Evolutionary conservation across 2,888 invertebrate species (phyloP).

Genomic region (Euclidia mi): DNA sequence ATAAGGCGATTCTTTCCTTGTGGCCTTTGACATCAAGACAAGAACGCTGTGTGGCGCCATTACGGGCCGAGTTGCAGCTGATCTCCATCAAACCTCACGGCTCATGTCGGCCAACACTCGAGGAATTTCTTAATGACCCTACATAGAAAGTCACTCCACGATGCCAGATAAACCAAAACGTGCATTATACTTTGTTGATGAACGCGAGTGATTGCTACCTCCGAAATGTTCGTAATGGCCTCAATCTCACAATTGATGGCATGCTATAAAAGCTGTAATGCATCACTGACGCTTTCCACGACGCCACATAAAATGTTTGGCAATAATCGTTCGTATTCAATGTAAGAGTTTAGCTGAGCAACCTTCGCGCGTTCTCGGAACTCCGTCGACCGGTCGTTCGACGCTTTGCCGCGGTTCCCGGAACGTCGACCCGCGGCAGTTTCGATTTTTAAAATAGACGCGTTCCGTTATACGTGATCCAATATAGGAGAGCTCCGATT

Average conservation of each 20-base stretch:
- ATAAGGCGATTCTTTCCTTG: slow-evolving; percentile 36
- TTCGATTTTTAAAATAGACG: slow-evolving; percentile 86
- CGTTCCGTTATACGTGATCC: slow-evolving; percentile 76
- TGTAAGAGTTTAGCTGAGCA: slow-evolving; percentile 77
- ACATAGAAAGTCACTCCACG: slow-evolving; percentile 60
- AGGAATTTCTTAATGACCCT: slow-evolving; percentile 68
- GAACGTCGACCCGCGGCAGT: slow-evolving; percentile 74
- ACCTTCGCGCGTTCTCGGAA: slow-evolving; percentile 84
- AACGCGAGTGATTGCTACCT: slow-evolving; percentile 37
- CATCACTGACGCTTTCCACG: slow-evolving; percentile 54
- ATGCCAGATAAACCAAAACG: slow-evolving; percentile 61
- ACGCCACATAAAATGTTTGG: slow-evolving; percentile 69
- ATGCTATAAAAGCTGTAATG: slow-evolving; percentile 64
- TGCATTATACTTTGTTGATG: slow-evolving; percentile 53
- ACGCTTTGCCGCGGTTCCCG: slow-evolving; percentile 69
- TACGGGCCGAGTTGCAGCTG: slow-evolving; percentile 37
- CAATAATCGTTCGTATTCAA: slow-evolving; percentile 77
- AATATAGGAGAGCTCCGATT: slow-evolving; percentile 70
- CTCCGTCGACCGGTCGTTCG: slow-evolving; percentile 74
- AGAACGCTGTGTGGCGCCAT: slow-evolving; percentile 44
- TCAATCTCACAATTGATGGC: slow-evolving; percentile 64
- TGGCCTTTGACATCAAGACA: slow-evolving; percentile 59
- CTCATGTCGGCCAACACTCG: slow-evolving; percentile 34
- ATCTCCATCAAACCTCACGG: slow-evolving; percentile 62
- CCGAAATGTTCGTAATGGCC: slow-evolving; percentile 60